Base-by-base conservation (phyloP, 2,797 vertebrate genomes). In the Lemur catta region DNA sequence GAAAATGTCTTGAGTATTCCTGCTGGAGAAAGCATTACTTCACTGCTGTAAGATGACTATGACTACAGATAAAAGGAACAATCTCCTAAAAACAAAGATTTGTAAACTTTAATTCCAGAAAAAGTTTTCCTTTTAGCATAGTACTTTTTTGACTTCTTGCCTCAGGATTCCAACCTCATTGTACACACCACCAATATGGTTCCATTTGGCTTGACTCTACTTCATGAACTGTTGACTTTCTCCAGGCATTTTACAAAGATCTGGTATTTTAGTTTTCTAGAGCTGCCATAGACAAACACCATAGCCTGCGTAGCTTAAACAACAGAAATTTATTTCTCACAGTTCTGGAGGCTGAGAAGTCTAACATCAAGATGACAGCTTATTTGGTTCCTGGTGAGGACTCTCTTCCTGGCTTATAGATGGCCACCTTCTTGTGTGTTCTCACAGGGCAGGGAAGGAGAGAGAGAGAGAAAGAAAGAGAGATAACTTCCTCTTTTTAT, bases 111-210 rank as follows among this genome's bases (percentile, higher is more conserved):
- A 86, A 61, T 46, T 84, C 18, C 43, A 35, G 6, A 71, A 88
- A 35, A 9, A 41, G 82, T 63, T 84, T 78, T 79, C 57, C n/a
- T 78, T 91, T 81, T 33, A 67, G n/a, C 24, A 22, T 46, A 26
- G 7, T 18, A 4, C 9, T 28, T 6, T 89, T 33, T 26, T 22
- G 17, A 93, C 41, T 78, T 78, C 41, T 52, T 61, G 35, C 3
- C 35, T 30, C 33, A n/a, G 43, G 33, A 74, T 35, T 67, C 55
- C 26, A 85, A 50, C 11, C 48, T 46, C 46, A 46, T 5, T 24
- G 10, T 6, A 63, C n/a, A 20, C 6, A 9, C 4, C 22, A 46
- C 1, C 55, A 65, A 6, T 43, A 38, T 0, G 7, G n/a, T 15
- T 9, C 26, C 46, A 33, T 14, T n/a, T 22, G 63, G 35, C 69